Evolutionary conservation across 2,113 vertebrate species (phyloP).

Genomic region (Microtus pennsylvanicus): DNA sequence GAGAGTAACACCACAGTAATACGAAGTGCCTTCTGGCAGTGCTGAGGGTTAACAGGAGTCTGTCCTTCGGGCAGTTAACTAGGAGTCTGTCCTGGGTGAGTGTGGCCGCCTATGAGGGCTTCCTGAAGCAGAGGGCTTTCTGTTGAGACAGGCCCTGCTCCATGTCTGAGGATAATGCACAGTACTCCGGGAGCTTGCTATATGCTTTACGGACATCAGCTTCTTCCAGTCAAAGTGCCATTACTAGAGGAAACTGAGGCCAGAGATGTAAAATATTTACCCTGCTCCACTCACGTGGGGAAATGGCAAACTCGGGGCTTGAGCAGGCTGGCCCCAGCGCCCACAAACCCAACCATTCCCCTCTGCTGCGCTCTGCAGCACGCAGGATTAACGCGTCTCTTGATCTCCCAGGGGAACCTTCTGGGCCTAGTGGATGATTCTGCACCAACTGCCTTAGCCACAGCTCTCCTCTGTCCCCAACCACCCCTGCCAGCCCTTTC

Average conservation of each 20-base stretch:
- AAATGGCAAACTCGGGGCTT: not conserved
- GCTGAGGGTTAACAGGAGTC: not conserved
- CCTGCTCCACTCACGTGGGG: not conserved
- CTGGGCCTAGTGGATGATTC: not conserved
- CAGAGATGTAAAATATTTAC: not conserved
- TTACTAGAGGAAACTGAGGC: constrained; percentile 44
- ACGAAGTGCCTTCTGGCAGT: rapidly evolving
- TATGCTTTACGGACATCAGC: not conserved
- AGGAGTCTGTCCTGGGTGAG: not conserved
- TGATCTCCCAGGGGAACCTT: not conserved
- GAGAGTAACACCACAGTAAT: not conserved
- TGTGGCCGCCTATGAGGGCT: not conserved
- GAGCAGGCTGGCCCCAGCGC: not conserved
- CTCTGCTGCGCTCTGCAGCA: not conserved
- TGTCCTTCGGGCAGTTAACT: not conserved
- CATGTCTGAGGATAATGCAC: not conserved
- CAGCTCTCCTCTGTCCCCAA: not conserved
- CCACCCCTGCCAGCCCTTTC: not conserved
- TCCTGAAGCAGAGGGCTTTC: not conserved
- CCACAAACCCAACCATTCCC: not conserved
- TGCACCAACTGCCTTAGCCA: not conserved
- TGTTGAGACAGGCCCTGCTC: not conserved
- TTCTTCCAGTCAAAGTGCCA: not conserved
- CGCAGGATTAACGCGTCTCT: not conserved
- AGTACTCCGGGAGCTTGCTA: not conserved